Evolutionary conservation across 2,113 vertebrate genomes (phyloP), one percentile per base, ranked within the genome.

Genomic region (Todiramphus chloris): DNA sequence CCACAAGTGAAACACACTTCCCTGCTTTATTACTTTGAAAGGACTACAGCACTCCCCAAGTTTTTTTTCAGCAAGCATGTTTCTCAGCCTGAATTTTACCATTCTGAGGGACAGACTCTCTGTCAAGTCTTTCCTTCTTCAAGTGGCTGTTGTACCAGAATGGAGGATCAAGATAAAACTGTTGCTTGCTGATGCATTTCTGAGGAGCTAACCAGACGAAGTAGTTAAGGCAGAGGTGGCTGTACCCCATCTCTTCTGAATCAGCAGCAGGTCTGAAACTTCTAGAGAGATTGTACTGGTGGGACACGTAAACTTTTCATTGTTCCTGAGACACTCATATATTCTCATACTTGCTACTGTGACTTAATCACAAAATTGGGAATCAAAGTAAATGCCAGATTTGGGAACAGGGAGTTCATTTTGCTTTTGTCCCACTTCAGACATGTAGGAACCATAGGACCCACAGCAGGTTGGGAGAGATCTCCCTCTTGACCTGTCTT

Each of bases 41-140:
- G 13, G 16, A 68, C 48, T 51, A 41, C 21, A 70, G 51, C 39
- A 7, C 3, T 0, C 4, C 27, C 6, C 8, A 24, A 3, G 0
- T 17, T 58, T 80, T 82, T 82, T 69, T 78, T 56, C 17, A 77
- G 30, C 8, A 70, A 70, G 53, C 1, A 0, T 14, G 21, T 67
- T 75, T 89, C 73, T 77, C 37, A 55, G 51, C 15, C 11, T 64
- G 16, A 83, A 16, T 41, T 59, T 68, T 93, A 39, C 10, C 11
- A 20, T 85, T 80, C 37, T 72, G 51, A 68, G 23, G 6, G 28
- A 16, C 25, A 67, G 23, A 43, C 1, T 63, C 31, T 53, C 53
- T 56, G 21, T 13, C 7, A 63, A 62, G 11, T 17, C 16, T 41
- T 90, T 64, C 14, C 9, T 63, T 67, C 64, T 86, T 13, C 44